Conservation (phyloP, 2,797 vertebrate genomes). For the Melanotaenia maccullochi region DNA sequence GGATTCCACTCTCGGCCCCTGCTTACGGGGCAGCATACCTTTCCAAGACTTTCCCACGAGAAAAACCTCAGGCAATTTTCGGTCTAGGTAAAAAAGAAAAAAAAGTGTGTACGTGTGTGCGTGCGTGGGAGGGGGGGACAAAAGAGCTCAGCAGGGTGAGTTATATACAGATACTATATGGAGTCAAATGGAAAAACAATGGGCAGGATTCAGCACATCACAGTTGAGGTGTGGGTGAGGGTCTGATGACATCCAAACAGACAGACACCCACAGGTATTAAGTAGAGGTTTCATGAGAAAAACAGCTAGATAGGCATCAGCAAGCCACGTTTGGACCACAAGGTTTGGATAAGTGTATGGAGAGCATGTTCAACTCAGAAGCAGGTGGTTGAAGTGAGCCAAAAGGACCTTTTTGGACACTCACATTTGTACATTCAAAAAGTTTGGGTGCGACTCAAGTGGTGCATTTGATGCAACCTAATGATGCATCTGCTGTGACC, state of each 20-base stretch:
- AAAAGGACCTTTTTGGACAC: constrained; percentile 1
- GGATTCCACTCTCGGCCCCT: constrained; percentile 73
- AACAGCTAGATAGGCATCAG: constrained; percentile 53
- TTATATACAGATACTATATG: constrained; percentile 25
- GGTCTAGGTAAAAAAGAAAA: constrained; percentile 29
- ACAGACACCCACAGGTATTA: constrained; percentile 37
- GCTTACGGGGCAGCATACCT: constrained; percentile 77
- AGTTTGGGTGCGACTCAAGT: constrained; percentile 40
- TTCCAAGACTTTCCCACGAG: constrained; percentile 79
- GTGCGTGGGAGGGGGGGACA: background rate
- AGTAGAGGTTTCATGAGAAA: constrained; percentile 56
- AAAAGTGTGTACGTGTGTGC: too few relatives aligned
- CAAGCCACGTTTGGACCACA: constrained; percentile 26
- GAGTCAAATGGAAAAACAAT: constrained; percentile 20
- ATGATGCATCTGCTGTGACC: constrained; percentile 35
- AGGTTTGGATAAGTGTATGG: constrained; percentile 29
- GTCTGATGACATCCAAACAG: constrained; percentile 17
- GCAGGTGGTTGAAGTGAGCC: background rate
- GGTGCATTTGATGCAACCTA: constrained; percentile 22
- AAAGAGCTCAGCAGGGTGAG: background rate
- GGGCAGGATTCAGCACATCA: constrained; percentile 3
- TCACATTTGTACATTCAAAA: constrained; percentile 9
- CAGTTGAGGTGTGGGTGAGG: constrained; percentile 1
- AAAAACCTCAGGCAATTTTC: constrained; percentile 77
- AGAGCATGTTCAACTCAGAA: constrained; percentile 5